A percentile compares a stretch with the other conserved stretches of the same genome.
Conservation (phyloP, 2,888 invertebrate genomes). For the Perizoma flavofasciatum region DNA sequence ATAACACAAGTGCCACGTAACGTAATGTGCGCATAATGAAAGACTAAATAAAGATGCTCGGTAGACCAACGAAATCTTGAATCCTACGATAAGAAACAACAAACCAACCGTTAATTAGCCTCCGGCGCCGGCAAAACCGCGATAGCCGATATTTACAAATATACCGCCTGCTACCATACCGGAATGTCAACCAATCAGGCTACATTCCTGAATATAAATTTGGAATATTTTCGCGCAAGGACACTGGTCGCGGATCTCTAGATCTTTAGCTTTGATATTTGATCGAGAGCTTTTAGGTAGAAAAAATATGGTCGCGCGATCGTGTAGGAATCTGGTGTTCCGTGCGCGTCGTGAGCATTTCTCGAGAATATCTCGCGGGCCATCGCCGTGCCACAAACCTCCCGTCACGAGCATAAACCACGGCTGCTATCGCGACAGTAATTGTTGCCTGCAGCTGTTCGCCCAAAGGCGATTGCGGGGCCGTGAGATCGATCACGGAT, state of each 20-base stretch:
- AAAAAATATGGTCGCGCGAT: slow-evolving; percentile 57
- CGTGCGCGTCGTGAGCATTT: slow-evolving; percentile 78
- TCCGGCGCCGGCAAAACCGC: slow-evolving; percentile 65
- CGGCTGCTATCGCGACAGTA: slow-evolving; percentile 66
- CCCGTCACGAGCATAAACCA: slow-evolving; percentile 80
- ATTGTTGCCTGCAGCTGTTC: slow-evolving; percentile 76
- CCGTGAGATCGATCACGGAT: slow-evolving; percentile 64
- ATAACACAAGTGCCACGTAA: slow-evolving; percentile 31
- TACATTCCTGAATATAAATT: slow-evolving; percentile 76
- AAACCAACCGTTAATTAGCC: slow-evolving; percentile 59
- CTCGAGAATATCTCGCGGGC: slow-evolving; percentile 75
- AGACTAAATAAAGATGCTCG: slow-evolving; percentile 35
- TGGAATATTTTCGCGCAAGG: slow-evolving; percentile 67
- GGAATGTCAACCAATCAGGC: slow-evolving; percentile 77
- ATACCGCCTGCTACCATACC: slow-evolving; percentile 61
- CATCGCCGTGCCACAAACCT: slow-evolving; percentile 75
- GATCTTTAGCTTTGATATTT: slow-evolving; percentile 36
- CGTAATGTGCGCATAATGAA: slow-evolving; percentile 35
- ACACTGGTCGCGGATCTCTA: slow-evolving; percentile 54
- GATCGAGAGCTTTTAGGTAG: slow-evolving; percentile 33
- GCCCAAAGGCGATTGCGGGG: slow-evolving; percentile 61
- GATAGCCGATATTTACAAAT: slow-evolving; percentile 69
- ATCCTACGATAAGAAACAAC: slow-evolving; percentile 37
- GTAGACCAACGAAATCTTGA: slow-evolving; percentile 1
- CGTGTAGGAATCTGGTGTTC: slow-evolving; percentile 69